Evolutionary conservation across 2,888 invertebrate genomes (phyloP), one percentile per base, ranked within the genome.

Genomic region (Drosophila engyochracea): DNA sequence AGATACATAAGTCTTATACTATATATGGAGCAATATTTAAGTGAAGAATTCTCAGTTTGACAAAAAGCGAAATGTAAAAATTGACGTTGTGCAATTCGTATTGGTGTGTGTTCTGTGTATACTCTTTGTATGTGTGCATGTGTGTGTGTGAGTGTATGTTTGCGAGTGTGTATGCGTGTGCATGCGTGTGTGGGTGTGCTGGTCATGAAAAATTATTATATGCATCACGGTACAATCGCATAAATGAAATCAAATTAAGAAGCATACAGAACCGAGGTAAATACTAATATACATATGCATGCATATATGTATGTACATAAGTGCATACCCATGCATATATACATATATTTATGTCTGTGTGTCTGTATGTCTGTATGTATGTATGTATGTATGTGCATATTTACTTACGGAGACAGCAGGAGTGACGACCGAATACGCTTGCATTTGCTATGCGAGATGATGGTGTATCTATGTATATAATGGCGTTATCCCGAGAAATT

Each of bases 41-140:
- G 70, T 67, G 72, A 73, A 70, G 65, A 79, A 75, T 83, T 83
- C 66, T 74, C 49, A 64, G 63, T 71, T 83, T 82, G 72, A 76
- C 70, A 72, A 78, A 72, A 81, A 77, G 70, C 57, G 71, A 86
- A 84, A 79, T 75, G 75, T 81, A 72, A 76, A 87, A 78, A 63
- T 59, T 73, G 58, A 79, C 54, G 72, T 68, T 63, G 57, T 74
- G 64, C 39, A 58, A 71, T 69, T n/a, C 28, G n/a, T 37, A 52
- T 60, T 51, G 30, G 31, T 57, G 41, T 52, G 65, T 67, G 62
- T 49, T 55, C 53, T 58, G 49, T 47, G 55, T 37, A 55, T 35
- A 6, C 28, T 33, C 41, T 33, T 55, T 70, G 59, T 39, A 19
- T 58, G 35, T 49, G 49, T 53, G 54, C 54, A 37, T 47, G 53